Percentiles rank a stretch among this genome's conserved stretches.
Evolutionary conservation across 1,140 invertebrate species (phyloP).

Genomic region (Lordiphosa stackelbergi): DNA sequence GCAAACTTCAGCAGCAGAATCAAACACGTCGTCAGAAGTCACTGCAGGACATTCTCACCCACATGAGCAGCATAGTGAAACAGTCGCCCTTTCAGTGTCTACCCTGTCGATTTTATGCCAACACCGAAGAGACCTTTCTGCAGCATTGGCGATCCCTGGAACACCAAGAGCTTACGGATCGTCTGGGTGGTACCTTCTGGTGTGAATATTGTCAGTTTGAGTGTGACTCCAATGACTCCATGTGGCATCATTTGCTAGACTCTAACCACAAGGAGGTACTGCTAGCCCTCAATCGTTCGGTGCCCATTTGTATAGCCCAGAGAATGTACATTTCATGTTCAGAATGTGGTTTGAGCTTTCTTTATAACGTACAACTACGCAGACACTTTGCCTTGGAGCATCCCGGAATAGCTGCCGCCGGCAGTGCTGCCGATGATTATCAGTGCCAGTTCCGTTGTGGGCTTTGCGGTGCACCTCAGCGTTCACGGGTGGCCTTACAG

Average conservation of each 20-base stretch:
- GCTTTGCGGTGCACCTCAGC: constrained; percentile 80
- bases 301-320: constrained; percentile 87
- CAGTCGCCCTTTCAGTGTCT: constrained; percentile 90
- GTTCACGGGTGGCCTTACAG: constrained; percentile 82
- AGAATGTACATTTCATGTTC: constrained; percentile 74
- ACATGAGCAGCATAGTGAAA: constrained; percentile 86
- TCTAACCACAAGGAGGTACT: constrained; percentile 84
- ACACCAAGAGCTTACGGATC: constrained; percentile 78
- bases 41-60: constrained; percentile 82
- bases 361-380: constrained; percentile 84
- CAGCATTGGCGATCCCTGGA: constrained; percentile 84
- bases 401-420: constrained; percentile 18
- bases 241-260: constrained; percentile 84
- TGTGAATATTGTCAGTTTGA: constrained; percentile 88
- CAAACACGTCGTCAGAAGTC: constrained; percentile 22
- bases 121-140: constrained; percentile 82
- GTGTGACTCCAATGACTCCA: constrained; percentile 81
- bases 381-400: constrained; percentile 80
- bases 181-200: constrained; percentile 80
- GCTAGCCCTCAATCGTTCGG: constrained; percentile 85
- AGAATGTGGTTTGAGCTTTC: constrained; percentile 81
- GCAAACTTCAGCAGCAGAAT: constrained; percentile 80
- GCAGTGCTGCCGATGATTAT: constrained; percentile 81
- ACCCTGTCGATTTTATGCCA: constrained; percentile 90
- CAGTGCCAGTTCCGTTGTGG: constrained; percentile 82